Evolutionary conservation across 2,888 invertebrate species (phyloP), one percentile per base, ranked within the genome.

Genomic region (Biston stratarius): DNA sequence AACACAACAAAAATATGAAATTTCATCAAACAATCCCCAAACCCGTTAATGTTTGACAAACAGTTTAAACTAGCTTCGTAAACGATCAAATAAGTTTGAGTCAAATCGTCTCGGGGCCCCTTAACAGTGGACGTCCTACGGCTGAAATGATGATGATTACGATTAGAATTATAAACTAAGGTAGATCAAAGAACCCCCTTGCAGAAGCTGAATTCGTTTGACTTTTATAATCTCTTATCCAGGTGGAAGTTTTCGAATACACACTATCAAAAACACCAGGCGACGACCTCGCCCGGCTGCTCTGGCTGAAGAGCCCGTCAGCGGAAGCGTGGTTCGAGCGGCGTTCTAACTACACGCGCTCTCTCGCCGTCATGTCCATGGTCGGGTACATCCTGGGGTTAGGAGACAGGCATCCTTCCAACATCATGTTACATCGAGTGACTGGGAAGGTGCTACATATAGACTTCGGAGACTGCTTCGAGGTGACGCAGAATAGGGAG

Each of bases 251-350:
- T 0, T 99, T 99, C 91, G 99, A 99, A 84, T 97, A 99, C 86
- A 99, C 99, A 0, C 91, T 99, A 44, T 97, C 98, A 61, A 97
- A 98, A 81, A 99, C 99, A 0, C 96, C 97, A 33, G 99, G 99
- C 5, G 99, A 99, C 86, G 99, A 99, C 90, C 90, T 99, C 66
- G 97, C 99, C 0, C 96, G 97, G 59, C 95, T 99, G 15, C 94
- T 99, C 5, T 99, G 99, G 99, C 94, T 99, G 36, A 99, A 99
- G 90, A 99, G 99, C 75, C 99, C 99, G 0, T 97, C 97, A 0
- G 98, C 98, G 0, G 99, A 99, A 91, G 97, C 98, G n/a, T 99
- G 99, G 99, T 99, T 99, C 87, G 99, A 99, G 88, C 95, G 99
- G 0, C 95, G 99, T 61, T 99, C 99, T 11, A 99, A 99, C 92